phyloP scores from a whole-genome alignment of 2,797 vertebrate genomes.

The Pterois miles region DNA sequence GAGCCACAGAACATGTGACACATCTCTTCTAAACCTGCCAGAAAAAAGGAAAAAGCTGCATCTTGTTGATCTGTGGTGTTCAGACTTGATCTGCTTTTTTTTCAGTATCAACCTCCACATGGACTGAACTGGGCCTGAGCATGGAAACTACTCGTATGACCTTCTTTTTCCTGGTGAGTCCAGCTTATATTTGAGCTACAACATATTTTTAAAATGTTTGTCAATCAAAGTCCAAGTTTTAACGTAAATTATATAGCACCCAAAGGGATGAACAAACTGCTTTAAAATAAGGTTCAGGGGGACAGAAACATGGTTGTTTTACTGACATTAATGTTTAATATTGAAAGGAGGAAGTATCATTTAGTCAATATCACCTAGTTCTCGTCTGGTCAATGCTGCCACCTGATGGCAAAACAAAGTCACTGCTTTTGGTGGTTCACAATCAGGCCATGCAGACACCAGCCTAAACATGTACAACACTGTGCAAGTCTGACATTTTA shows the following conservation, averaged over 20 bases:
- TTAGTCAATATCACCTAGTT: neutral
- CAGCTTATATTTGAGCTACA: neutral
- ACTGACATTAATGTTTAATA: neutral
- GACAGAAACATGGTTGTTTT: neutral
- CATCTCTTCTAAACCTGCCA: neutral
- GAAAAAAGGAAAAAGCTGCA: neutral
- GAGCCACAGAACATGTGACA: neutral
- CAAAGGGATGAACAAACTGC: neutral
- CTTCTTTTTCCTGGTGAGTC: neutral
- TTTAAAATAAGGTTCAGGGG: neutral
- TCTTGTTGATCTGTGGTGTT: neutral
- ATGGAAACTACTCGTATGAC: neutral
- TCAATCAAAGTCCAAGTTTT: neutral
- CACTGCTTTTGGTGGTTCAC: neutral
- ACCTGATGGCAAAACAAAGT: conserved; percentile 35
- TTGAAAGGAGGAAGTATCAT: neutral
- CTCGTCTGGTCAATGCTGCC: conserved; percentile 28
- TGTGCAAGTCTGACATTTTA: neutral
- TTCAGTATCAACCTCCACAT: neutral
- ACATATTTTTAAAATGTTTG: neutral
- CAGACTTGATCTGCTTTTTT: neutral
- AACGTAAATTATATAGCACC: neutral
- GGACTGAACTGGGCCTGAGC: neutral
- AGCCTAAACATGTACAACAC: neutral
- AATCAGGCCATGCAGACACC: neutral